Evolutionary conservation across 2,888 invertebrate species (phyloP).

Genomic region (Dusona sp.): DNA sequence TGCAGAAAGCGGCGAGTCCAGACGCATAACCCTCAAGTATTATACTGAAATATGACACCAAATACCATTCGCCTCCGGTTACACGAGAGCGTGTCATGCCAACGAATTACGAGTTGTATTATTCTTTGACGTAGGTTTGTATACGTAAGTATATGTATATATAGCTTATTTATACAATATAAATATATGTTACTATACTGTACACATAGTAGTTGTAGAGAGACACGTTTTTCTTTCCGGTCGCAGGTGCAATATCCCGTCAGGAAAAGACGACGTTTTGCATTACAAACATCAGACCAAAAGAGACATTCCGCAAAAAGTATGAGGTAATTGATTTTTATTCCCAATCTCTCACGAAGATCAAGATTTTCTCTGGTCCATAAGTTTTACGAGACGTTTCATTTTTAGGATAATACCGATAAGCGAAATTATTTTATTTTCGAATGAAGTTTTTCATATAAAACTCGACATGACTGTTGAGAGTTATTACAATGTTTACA

Average conservation of each 20-base stretch:
- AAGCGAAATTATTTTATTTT: background rate
- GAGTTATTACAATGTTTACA: constrained; percentile 23
- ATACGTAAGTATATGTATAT: constrained; percentile 19
- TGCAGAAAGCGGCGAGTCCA: constrained; percentile 69
- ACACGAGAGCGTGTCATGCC: constrained; percentile 72
- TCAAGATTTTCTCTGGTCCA: background rate
- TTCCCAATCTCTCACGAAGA: constrained; percentile 9
- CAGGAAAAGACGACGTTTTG: constrained; percentile 18
- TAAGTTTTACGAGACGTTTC: background rate
- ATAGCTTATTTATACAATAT: background rate
- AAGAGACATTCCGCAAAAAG: background rate
- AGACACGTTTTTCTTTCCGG: constrained; percentile 60
- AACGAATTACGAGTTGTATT: constrained; percentile 75
- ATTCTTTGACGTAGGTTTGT: constrained; percentile 45
- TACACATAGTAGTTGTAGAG: constrained; percentile 12
- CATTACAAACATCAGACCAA: constrained; percentile 21
- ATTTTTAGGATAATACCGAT: background rate
- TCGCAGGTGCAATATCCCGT: constrained; percentile 60
- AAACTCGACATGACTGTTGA: constrained; percentile 1
- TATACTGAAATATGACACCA: constrained; percentile 80
- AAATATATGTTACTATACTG: constrained; percentile 21
- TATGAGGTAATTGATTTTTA: constrained; percentile 60
- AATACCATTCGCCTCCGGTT: constrained; percentile 78
- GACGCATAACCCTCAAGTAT: constrained; percentile 76
- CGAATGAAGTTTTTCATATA: background rate